phyloP scores from a whole-genome alignment of 2,797 vertebrate genomes.

The Tokudaia muenninki region DNA sequence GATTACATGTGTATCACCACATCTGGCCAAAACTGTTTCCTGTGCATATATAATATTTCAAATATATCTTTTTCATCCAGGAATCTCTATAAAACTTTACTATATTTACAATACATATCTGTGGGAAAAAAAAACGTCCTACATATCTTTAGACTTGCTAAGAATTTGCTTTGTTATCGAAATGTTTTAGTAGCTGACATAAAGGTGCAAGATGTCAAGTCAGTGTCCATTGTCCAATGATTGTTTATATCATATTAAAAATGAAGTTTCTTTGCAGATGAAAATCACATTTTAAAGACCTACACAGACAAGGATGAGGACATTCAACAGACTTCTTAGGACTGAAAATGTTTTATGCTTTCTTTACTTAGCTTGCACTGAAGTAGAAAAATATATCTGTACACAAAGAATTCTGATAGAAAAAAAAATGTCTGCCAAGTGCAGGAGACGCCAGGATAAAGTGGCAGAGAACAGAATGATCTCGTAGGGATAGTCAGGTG shows the following conservation, averaged over 20 bases:
- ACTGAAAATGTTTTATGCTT: slow-evolving; percentile 54
- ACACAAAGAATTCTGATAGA: slow-evolving; percentile 64
- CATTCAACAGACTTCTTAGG: slow-evolving; percentile 24
- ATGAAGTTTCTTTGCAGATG: slow-evolving; percentile 35
- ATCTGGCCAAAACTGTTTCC: neutral
- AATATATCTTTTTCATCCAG: neutral
- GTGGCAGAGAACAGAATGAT: slow-evolving; percentile 73
- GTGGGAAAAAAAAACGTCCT: slow-evolving; percentile 29
- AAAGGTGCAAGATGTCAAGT: neutral
- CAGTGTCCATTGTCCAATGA: neutral
- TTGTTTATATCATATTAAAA: slow-evolving; percentile 52
- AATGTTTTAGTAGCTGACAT: neutral
- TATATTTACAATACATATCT: slow-evolving; percentile 6
- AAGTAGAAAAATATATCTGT: slow-evolving; percentile 65
- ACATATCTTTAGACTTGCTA: slow-evolving; percentile 43
- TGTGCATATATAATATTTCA: slow-evolving; percentile 21
- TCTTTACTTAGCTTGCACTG: slow-evolving; percentile 49
- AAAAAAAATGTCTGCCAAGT: slow-evolving; percentile 53
- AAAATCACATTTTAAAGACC: slow-evolving; percentile 68
- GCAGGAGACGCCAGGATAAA: slow-evolving; percentile 67
- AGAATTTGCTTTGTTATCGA: slow-evolving; percentile 38
- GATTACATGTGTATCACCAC: neutral
- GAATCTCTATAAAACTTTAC: slow-evolving; percentile 15
- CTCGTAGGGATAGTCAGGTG: slow-evolving; percentile 68
- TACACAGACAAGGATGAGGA: neutral